Evolutionary conservation across 2,888 invertebrate genomes (phyloP).

Genomic region (Phragmatobia fuliginosa): DNA sequence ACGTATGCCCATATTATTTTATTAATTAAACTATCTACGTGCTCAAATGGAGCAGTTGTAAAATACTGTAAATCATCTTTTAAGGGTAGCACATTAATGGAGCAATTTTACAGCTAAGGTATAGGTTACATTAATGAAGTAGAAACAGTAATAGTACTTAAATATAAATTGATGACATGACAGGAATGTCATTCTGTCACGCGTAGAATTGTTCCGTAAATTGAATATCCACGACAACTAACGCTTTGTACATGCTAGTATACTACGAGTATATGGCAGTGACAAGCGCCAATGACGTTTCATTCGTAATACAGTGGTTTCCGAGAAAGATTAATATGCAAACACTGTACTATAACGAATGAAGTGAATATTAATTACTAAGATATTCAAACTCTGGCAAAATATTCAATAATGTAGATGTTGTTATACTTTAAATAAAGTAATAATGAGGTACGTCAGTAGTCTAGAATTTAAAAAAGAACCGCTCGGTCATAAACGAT

Average conservation of each 20-base stretch:
- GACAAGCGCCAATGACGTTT: not conserved
- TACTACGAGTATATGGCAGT: not conserved
- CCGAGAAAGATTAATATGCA: constrained; percentile 26
- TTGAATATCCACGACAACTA: not conserved
- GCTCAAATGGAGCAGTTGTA: too few species aligned
- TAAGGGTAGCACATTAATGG: too few species aligned
- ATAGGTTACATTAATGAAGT: not conserved
- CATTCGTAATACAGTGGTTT: constrained; percentile 29
- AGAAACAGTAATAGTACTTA: not conserved
- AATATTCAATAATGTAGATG: not conserved
- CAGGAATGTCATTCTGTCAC: not conserved
- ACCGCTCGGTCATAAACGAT: not conserved
- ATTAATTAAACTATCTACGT: too few species aligned
- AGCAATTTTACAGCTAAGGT: too few species aligned
- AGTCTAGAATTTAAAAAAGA: not conserved
- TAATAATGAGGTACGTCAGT: not conserved
- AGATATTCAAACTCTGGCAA: constrained; percentile 7
- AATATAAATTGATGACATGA: not conserved
- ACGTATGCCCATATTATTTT: too few species aligned
- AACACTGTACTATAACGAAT: constrained; percentile 49
- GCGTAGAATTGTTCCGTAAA: not conserved
- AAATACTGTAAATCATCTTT: too few species aligned
- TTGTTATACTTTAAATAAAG: not conserved
- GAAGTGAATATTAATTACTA: constrained; percentile 62
- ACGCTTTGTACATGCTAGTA: not conserved